Evolutionary conservation across 2,888 invertebrate species (phyloP), one percentile per base, ranked within the genome.

Genomic region (Sphaerophoria rueppellii): DNA sequence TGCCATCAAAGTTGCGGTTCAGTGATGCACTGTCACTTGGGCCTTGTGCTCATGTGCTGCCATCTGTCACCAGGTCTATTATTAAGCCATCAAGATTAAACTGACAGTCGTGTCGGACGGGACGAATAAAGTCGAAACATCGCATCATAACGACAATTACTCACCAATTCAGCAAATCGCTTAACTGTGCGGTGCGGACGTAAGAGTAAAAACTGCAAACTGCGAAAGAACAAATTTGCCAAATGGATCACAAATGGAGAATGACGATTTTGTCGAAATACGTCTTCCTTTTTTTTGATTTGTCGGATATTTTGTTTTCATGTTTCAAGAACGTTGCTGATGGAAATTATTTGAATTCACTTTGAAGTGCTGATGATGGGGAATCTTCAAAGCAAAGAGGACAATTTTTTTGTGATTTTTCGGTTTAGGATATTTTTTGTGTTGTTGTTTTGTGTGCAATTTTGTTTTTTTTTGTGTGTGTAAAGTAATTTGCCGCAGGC

Each of bases 31-130:
- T 24, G 24, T 24, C 24, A 24, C 24, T 24, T 24, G 24, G 24
- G 24, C 24, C 24, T 24, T 24, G 70, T 72, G 83, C 79, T 72
- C 80, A 80, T 80, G 83, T 83, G 83, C 80, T 83, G 75, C 83
- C 83, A 83, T 83, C 80, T 83, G 83, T 83, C 83, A 83, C 83
- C 83, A 61, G 75, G 83, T 83, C 83, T 83, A 83, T 83, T 83
- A 83, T 83, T 83, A 83, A 83, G 83, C 80, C 80, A 80, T 83
- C 83, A 83, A 79, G 80, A 79, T 80, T 76, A 75, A 80, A 72
- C 83, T 72, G 83, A 83, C 83, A 76, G 75, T 65, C 61, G 46
- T 24, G 24, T 24, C 50, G 48, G n/a, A 12, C 2, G 48, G 14
- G 70, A 57, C 6, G 4, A 24, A 52, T 35, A 14, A 14, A 50